Evolutionary conservation across 2,888 invertebrate genomes (phyloP).

Genomic region (Brachypalpus laphriformis): DNA sequence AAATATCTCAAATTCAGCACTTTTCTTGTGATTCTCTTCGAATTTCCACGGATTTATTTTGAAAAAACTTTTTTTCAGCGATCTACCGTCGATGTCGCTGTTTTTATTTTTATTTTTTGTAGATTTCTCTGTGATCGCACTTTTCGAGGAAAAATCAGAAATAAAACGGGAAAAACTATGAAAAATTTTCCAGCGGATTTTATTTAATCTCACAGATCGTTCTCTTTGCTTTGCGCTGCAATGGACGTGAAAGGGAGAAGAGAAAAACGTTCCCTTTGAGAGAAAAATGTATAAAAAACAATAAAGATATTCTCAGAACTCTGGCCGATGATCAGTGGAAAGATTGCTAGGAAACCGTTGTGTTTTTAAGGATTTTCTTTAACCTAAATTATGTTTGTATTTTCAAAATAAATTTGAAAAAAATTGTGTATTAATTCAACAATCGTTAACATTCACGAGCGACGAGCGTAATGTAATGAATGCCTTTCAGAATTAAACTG

Average conservation of each 20-base stretch:
- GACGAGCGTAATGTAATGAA: too few relatives aligned
- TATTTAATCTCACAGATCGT: constrained; percentile 47
- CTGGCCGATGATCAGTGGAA: constrained; percentile 11
- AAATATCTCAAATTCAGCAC: constrained; percentile 59
- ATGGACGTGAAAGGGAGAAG: constrained; percentile 25
- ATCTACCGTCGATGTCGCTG: constrained; percentile 44
- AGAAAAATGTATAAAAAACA: not conserved
- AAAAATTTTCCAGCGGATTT: constrained; percentile 43
- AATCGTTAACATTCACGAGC: constrained; percentile 65
- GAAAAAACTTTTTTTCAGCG: constrained; percentile 35
- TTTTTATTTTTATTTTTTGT: not conserved
- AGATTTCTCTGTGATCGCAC: constrained; percentile 44
- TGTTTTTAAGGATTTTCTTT: not conserved
- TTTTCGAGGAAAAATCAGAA: constrained; percentile 41
- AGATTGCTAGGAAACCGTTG: constrained; percentile 16
- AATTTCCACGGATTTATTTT: constrained; percentile 38
- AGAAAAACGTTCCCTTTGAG: constrained; percentile 45
- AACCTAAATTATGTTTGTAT: constrained; percentile 24
- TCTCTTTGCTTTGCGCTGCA: constrained; percentile 17
- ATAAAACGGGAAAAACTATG: constrained; percentile 3
- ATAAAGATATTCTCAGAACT: constrained; percentile 1
- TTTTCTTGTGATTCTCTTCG: constrained; percentile 32
- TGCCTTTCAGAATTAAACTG: constrained; percentile 69
- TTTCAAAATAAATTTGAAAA: constrained; percentile 39
- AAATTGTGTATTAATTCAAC: constrained; percentile 55